Evolutionary conservation across 2,113 vertebrate genomes (phyloP).

Genomic region (Pelodiscus sinensis): DNA sequence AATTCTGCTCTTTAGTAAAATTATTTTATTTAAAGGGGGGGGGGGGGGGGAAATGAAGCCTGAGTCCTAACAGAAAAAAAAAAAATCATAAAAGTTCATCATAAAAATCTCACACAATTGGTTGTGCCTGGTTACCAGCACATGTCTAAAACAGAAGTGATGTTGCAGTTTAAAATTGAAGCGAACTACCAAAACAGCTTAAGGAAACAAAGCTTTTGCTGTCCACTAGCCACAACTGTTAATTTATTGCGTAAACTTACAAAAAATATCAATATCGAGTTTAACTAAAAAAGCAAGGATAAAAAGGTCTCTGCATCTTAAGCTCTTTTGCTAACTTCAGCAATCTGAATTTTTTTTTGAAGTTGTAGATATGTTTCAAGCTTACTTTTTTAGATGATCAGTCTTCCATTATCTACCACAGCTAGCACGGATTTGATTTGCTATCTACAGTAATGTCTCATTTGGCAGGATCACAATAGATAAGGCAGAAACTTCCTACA

Average conservation of each 20-base stretch:
- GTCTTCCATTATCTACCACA: background rate
- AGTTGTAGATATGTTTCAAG: background rate
- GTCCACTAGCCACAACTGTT: background rate
- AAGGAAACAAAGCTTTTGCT: background rate
- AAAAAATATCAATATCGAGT: background rate
- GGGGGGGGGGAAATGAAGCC: background rate
- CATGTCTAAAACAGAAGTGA: constrained; percentile 10
- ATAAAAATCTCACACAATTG: background rate
- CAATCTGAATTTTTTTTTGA: background rate
- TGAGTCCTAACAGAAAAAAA: background rate
- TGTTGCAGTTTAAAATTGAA: background rate
- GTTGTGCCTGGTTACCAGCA: background rate
- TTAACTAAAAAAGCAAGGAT: background rate
- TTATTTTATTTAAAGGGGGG: background rate
- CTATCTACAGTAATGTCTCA: background rate
- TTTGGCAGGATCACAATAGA: constrained; percentile 10
- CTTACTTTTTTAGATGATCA: background rate
- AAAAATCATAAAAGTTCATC: background rate
- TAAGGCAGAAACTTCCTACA: constrained; percentile 23
- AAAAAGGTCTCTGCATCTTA: background rate
- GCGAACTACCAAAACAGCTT: background rate
- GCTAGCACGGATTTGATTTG: background rate
- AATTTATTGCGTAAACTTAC: background rate
- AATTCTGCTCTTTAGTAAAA: background rate
- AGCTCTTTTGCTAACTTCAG: background rate